Percentiles rank a stretch among this genome's conserved stretches.
Conservation (phyloP, 2,113 vertebrate species). For the Sphyrna mokarran region DNA sequence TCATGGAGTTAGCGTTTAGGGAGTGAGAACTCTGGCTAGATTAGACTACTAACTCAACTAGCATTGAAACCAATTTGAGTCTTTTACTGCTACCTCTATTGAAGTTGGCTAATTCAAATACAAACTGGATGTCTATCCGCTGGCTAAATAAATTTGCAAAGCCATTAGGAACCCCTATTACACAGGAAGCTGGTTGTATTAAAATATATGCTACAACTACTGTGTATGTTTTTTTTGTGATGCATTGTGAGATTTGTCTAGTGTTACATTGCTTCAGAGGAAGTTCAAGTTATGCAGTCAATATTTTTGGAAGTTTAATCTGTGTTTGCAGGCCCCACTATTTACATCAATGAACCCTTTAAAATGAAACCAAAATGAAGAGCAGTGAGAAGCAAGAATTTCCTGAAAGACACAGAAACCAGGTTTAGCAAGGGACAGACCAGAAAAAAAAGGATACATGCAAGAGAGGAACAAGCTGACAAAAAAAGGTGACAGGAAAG, state of each 20-base stretch:
- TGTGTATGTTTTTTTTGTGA: not conserved
- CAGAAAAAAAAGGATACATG: not conserved
- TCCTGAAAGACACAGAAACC: not conserved
- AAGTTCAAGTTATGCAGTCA: not conserved
- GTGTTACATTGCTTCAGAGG: not conserved
- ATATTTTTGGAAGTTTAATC: slow-evolving; percentile 6
- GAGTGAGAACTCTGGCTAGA: not conserved
- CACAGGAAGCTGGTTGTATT: no score
- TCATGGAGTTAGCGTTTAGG: not conserved
- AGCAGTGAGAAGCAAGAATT: not conserved
- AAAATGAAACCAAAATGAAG: slow-evolving; percentile 7
- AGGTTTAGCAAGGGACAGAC: not conserved
- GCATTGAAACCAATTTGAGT: not conserved
- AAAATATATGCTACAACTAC: not conserved
- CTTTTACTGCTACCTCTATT: not conserved
- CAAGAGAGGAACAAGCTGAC: not conserved
- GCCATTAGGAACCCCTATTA: not conserved
- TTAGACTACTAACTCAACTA: not conserved
- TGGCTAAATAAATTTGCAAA: not conserved
- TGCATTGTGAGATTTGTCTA: not conserved
- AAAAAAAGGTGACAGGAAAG: not conserved
- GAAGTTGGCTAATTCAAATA: no score
- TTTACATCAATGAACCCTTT: not conserved
- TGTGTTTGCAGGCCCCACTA: not conserved
- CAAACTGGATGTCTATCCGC: not conserved